Evolutionary conservation across 2,797 vertebrate species (phyloP), one percentile per base, ranked within the genome.

Genomic region (Lutjanus campechanus): DNA sequence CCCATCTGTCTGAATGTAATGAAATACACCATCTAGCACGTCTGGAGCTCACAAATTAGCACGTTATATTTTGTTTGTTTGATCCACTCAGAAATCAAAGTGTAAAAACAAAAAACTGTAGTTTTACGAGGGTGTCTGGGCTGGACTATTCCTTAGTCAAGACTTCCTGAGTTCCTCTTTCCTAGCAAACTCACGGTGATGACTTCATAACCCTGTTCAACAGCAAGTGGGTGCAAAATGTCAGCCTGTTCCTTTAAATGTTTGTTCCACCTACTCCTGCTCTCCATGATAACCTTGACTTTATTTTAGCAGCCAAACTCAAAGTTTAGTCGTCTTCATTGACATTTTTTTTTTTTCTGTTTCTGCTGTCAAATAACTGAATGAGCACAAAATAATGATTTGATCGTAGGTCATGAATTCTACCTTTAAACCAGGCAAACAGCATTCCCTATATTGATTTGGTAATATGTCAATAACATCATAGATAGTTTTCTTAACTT

Each of bases 131-230:
- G 71, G 12, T 1, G 22, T 44, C 6, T 49, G n/a, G 29, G 54
- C 13, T 8, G 29, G 7, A 25, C 15, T 40, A 20, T n/a, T 36
- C 20, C 29, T 72, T 69, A 1, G 8, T 58, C 3, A 19, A 11
- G 54, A 51, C 46, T 58, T 70, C 63, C 53, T 58, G 19, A 29
- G 58, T 49, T 44, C 3, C 65, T 36, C n/a, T 77, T 61, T 46
- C 72, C 41, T 41, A 61, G 66, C 69, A 78, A 76, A 75, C 22
- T 49, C 51, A 8, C 19, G 25, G 51, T 9, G 36, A 69, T 68
- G 63, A 74, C 22, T 73, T 73, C 16, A 53, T 16, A 29, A 54
- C 11, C 29, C 19, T 9, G 10, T n/a, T 9, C 13, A 53, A 46
- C 19, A 7, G 0, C 11, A 58, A 16, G 7, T 12, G 47, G 17